These are phyloP conservation scores for Bombus sibiricus DNA, from an alignment of 1,140 invertebrate genomes.

Conservation along the genomic window DNA sequence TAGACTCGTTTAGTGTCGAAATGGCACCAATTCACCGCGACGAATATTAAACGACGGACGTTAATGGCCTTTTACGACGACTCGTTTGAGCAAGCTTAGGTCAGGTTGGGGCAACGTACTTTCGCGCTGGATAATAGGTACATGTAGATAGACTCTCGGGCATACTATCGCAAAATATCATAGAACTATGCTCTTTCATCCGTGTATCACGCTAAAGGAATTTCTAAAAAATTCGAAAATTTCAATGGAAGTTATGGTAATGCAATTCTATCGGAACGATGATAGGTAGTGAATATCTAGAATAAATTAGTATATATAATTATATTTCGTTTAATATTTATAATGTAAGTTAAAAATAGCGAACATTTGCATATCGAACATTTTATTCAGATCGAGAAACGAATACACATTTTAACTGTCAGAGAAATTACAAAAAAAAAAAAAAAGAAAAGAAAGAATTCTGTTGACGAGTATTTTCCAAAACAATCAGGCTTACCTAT, in stretches of 20 bases:
- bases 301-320: too few relatives aligned
- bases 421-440: too few relatives aligned
- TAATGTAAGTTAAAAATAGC: too few relatives aligned
- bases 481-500: neutral
- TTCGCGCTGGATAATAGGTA: constrained; percentile 7
- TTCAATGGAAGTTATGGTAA: neutral
- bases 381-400: too few relatives aligned
- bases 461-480: too few relatives aligned
- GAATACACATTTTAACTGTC: too few relatives aligned
- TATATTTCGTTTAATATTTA: too few relatives aligned
- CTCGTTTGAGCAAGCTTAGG: constrained; percentile 41
- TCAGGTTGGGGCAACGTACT: constrained; percentile 46
- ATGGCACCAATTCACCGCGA: constrained; percentile 39
- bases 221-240: neutral
- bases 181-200: neutral
- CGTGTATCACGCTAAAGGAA: neutral
- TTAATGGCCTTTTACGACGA: constrained; percentile 62
- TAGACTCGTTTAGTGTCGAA: constrained; percentile 28
- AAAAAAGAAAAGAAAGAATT: too few relatives aligned
- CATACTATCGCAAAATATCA: neutral
- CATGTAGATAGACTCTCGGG: neutral
- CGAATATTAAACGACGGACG: constrained; percentile 52
- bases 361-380: too few relatives aligned
- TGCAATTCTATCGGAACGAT: neutral
- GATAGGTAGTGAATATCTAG: neutral